Evolutionary conservation across 2,888 invertebrate genomes (phyloP), one percentile per base, ranked within the genome.

Genomic region (Cheilosia pagana): DNA sequence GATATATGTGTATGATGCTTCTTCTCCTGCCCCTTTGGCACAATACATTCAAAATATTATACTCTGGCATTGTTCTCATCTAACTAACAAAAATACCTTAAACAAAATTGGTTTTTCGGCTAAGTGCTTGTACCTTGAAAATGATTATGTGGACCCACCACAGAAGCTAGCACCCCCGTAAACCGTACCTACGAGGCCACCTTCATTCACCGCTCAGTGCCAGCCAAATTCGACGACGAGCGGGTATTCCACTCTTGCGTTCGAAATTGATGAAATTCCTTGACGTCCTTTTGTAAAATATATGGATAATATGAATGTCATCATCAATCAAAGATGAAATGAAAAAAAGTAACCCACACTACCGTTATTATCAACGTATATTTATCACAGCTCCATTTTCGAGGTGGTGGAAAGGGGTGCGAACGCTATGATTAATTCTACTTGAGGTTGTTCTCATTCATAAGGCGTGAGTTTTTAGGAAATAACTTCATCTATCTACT

Each of bases 401-500:
- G 48, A 23, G 45, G n/a, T 14, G 53, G 10, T 35, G 60, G 65
- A 43, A 55, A 60, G 59, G 55, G 72, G 72, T 68, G 72, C 28
- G 57, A 74, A 43, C 55, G 52, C 43, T 55, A 81, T 85, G 85
- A 85, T 81, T 81, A 85, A 85, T 81, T 85, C 75, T 68, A 71
- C 81, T 81, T 76, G 85, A 76, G 70, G 75, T 81, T 76, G 71
- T 81, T 81, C 81, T 75, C 70, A 81, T 85, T 85, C 70, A 59
- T 53, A 81, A 76, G 81, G 71, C 81, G 81, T 67, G 71, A 76
- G 67, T 81, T 76, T 78, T 85, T 67, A 76, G 85, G 75, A 83
- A 85, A 85, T 85, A 81, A 81, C 81, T 81, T 85, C 79, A 85
- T 85, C 75, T 85, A 85, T 85, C 75, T 81, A 85, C 71, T 76